phyloP scores from a whole-genome alignment of 2,797 vertebrate species.

The Pseudocheirus occidentalis region DNA sequence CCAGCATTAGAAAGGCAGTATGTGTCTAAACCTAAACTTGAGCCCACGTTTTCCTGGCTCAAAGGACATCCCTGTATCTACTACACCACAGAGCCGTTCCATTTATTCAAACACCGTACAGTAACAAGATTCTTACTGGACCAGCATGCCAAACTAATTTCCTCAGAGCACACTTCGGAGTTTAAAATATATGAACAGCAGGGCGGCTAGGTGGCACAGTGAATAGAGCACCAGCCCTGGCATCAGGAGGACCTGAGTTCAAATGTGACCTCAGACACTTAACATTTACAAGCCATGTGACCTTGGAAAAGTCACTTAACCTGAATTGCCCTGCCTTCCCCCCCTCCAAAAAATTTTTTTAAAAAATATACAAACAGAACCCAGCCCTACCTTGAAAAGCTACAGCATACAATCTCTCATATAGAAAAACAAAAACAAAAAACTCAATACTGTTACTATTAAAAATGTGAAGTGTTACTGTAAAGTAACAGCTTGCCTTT shows the following conservation, averaged over 20 bases:
- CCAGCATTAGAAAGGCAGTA: background rate
- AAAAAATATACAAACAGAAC: background rate
- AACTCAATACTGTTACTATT: background rate
- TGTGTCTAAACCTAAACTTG: background rate
- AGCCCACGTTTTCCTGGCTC: background rate
- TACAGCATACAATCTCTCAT: background rate
- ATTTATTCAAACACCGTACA: background rate
- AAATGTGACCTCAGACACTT: too few species aligned
- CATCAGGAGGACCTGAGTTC: too few species aligned
- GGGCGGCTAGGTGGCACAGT: too few species aligned
- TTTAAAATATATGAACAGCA: background rate
- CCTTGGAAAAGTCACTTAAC: too few species aligned
- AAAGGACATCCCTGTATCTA: background rate
- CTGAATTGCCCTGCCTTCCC: too few species aligned
- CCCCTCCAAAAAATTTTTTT: too few species aligned
- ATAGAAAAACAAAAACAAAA: background rate
- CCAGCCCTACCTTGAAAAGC: background rate
- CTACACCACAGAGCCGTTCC: background rate
- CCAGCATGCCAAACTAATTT: background rate
- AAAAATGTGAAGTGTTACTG: background rate
- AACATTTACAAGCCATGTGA: too few species aligned
- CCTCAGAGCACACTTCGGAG: background rate
- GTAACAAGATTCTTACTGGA: background rate
- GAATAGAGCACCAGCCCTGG: too few species aligned
- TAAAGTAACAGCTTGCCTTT: background rate